Percentiles rank a stretch among this genome's conserved stretches.
These are phyloP conservation scores for Anolis sagrei DNA, from an alignment of 2,113 vertebrate genomes.

Conservation along the genomic window DNA sequence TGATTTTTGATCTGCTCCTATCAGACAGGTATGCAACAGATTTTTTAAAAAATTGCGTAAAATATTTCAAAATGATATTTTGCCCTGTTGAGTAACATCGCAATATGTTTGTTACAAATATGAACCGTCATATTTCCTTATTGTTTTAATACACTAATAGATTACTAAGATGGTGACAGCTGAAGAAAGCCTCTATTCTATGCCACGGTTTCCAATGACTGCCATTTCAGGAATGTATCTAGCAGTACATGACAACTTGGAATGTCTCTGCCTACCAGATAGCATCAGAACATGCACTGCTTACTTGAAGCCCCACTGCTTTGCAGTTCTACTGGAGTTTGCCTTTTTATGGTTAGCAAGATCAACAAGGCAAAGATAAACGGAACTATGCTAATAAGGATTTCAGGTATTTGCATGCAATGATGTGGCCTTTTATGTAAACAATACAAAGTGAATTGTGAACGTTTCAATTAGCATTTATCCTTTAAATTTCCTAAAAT, in stretches of 20 bases:
- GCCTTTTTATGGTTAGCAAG: conserved; percentile 53
- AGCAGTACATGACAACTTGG: conserved; percentile 79
- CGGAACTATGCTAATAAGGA: conserved; percentile 46
- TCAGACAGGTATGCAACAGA: not conserved
- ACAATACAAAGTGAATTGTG: not conserved
- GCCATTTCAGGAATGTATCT: conserved; percentile 86
- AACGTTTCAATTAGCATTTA: conserved; percentile 4
- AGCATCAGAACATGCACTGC: conserved; percentile 62
- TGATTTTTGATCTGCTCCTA: not conserved
- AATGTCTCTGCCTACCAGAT: conserved; percentile 83
- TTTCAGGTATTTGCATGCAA: conserved; percentile 39
- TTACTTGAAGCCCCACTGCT: conserved; percentile 38
- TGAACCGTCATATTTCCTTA: conserved; percentile 6
- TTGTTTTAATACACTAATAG: conserved; percentile 48
- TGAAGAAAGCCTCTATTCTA: conserved; percentile 87
- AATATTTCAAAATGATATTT: not conserved
- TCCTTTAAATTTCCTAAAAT: conserved; percentile 16
- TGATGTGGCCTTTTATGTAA: conserved; percentile 7
- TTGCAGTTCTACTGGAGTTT: conserved; percentile 53
- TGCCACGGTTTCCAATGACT: conserved; percentile 84
- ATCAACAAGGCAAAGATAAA: conserved; percentile 50
- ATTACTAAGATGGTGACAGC: conserved; percentile 83
- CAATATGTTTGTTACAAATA: conserved; percentile 26
- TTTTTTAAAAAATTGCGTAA: not conserved
- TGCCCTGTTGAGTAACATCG: not conserved